A percentile compares a stretch with the other conserved stretches of the same genome.
These are phyloP conservation scores for Tricholauxania praeusta DNA, from an alignment of 2,888 invertebrate species.

Conservation along the genomic window DNA sequence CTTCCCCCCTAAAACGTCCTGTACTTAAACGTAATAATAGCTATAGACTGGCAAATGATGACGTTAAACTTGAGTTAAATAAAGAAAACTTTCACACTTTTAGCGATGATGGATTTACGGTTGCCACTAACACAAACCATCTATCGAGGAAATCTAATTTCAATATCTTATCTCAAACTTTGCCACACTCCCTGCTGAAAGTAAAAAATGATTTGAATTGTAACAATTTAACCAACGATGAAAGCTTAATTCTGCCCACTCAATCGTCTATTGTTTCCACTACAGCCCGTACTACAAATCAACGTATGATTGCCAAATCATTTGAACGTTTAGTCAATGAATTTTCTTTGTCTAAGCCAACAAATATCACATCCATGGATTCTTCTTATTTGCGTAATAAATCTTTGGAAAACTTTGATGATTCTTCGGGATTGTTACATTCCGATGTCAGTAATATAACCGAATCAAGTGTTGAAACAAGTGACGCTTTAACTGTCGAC, in stretches of 20 bases:
- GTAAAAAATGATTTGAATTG: constrained; percentile 48
- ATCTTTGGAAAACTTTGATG: constrained; percentile 66
- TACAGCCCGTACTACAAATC: constrained; percentile 48
- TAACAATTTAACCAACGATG: not conserved
- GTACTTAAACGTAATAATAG: constrained; percentile 83
- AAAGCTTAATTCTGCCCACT: not conserved
- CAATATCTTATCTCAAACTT: constrained; percentile 47
- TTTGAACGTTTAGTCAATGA: constrained; percentile 67
- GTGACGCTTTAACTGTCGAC: constrained; percentile 19
- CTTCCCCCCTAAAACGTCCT: constrained; percentile 54
- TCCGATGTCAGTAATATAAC: not conserved
- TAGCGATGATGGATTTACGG: constrained; percentile 37
- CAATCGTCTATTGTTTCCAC: not conserved
- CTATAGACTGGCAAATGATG: constrained; percentile 81
- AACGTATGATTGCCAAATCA: constrained; percentile 75
- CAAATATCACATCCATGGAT: constrained; percentile 57
- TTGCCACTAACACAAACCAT: constrained; percentile 25
- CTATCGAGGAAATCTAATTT: constrained; percentile 16
- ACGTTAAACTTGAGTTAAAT: constrained; percentile 69
- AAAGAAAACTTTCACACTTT: constrained; percentile 58
- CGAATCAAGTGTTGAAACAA: constrained; percentile 14
- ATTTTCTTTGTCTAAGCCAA: constrained; percentile 60
- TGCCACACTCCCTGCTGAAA: constrained; percentile 53
- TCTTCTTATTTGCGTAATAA: constrained; percentile 66
- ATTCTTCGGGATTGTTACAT: constrained; percentile 56